These are phyloP conservation scores for Sardina pilchardus DNA, from an alignment of 2,113 vertebrate species.

Conservation along the genomic window DNA sequence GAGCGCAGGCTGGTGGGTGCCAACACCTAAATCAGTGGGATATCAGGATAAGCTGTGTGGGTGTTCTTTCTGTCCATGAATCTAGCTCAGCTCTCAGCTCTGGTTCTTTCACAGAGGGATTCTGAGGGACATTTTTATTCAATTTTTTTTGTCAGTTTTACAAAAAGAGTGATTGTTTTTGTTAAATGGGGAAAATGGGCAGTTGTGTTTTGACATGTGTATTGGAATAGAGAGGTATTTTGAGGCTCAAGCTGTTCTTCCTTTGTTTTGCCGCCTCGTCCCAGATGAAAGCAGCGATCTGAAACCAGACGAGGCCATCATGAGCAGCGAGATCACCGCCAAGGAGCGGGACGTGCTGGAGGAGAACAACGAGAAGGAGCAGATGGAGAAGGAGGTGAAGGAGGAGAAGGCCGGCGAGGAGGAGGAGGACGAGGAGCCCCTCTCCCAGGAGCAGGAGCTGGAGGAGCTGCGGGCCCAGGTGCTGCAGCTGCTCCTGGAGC, in stretches of 20 bases:
- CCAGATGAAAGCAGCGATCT: conserved; percentile 68
- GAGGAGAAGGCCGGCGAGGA: conserved; percentile 55
- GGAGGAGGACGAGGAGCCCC: conserved; percentile 60
- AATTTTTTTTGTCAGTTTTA: neutral
- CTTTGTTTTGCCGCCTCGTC: neutral
- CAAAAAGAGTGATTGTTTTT: neutral
- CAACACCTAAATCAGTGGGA: neutral
- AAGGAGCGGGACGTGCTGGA: conserved; percentile 69
- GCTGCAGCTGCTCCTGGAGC: conserved; percentile 81
- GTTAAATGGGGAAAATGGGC: neutral
- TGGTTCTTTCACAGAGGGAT: neutral
- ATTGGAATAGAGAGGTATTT: neutral
- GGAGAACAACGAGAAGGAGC: conserved; percentile 68
- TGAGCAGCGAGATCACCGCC: conserved; percentile 66
- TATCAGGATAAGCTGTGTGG: neutral
- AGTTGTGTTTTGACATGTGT: neutral
- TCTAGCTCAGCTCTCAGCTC: neutral
- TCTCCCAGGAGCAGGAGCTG: conserved; percentile 78
- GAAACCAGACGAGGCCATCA: conserved; percentile 64
- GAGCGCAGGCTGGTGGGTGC: neutral
- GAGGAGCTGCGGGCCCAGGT: conserved; percentile 83
- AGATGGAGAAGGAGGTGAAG: conserved; percentile 57
- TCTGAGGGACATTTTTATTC: neutral
- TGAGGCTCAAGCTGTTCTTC: neutral
- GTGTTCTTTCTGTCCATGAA: neutral